Base-by-base conservation (phyloP, 2,888 invertebrate species). In the Melolontha melolontha region DNA sequence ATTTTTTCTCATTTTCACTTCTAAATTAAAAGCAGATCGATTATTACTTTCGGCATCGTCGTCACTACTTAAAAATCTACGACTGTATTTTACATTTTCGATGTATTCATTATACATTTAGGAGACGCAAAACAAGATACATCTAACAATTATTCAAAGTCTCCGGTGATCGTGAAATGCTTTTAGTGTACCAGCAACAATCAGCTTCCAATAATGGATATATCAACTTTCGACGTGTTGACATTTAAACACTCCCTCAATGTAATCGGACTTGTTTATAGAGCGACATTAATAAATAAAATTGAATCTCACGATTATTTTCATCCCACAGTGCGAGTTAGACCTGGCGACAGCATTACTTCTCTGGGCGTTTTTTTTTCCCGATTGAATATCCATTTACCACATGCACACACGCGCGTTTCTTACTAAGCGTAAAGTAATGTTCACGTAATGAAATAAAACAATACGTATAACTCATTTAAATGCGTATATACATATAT, bases 131-230 rank as follows among this genome's bases (percentile, higher is more conserved):
- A 34, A 44, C 42, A 44, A 29, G 42, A 42, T 29, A 50, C 22
- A n/a, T 44, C 57, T 57, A 42, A 57, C 57, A 57, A 57, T 57
- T 57, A 57, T 57, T 57, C 57, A 57, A 42, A 57, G 27, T 42
- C 42, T 42, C 57, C 22, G 17, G 44, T 42, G 57, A 57, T 29
- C 42, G 40, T 57, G 44, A 57, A 57, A 57, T 27, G 57, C 57
- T 57, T 57, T 57, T 44, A 57, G 57, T 57, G 57, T 57, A 57
- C 57, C 34, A 34, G 34, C 34, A 57, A 57, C 57, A 57, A 57
- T 57, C 29, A 40, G 44, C 44, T 27, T 29, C 57, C 42, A 44
- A 57, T 57, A 57, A 44, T 44, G 57, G 42, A 57, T 57, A 57
- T 57, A 57, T 44, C 29, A 44, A 42, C 17, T 54, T 27, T 42